These are phyloP conservation scores for Pseudomyrmex dendroicus DNA, from an alignment of 1,140 invertebrate genomes.

Conservation along the genomic window DNA sequence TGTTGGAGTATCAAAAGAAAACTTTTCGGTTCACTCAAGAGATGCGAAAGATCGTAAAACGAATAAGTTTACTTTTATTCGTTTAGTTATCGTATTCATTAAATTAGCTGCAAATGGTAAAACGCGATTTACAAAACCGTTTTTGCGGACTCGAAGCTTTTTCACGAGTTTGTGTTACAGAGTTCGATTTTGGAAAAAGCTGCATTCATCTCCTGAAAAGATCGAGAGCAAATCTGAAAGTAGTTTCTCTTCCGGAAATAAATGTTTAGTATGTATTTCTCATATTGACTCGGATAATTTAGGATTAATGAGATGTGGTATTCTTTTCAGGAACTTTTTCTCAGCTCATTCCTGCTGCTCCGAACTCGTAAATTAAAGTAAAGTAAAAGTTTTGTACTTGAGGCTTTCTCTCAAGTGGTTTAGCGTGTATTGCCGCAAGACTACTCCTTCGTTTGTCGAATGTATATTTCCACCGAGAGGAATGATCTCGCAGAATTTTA, in stretches of 20 bases:
- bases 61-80: too few species aligned
- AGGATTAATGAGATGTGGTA: constrained; percentile 50
- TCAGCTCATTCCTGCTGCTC: constrained; percentile 20
- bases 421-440: constrained; percentile 33
- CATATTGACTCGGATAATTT: constrained; percentile 46
- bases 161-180: too few species aligned
- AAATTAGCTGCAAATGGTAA: constrained; percentile 24
- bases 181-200: not conserved
- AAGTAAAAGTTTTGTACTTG: constrained; percentile 56
- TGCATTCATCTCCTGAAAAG: not conserved
- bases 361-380: constrained; percentile 56
- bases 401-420: constrained; percentile 44
- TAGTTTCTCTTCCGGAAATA: not conserved
- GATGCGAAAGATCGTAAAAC: not conserved
- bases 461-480: constrained; percentile 43
- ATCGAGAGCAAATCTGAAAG: not conserved
- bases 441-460: not conserved
- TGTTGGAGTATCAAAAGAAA: constrained; percentile 18
- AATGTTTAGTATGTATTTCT: constrained; percentile 24
- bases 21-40: not conserved
- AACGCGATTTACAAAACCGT: constrained; percentile 1
- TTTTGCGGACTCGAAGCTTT: not conserved
- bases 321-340: constrained; percentile 49
- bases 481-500: constrained; percentile 31
- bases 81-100: not conserved